A percentile compares a stretch with the other conserved stretches of the same genome.
Conservation (phyloP, 1,140 invertebrate genomes). For the Paraescarpia echinospica region DNA sequence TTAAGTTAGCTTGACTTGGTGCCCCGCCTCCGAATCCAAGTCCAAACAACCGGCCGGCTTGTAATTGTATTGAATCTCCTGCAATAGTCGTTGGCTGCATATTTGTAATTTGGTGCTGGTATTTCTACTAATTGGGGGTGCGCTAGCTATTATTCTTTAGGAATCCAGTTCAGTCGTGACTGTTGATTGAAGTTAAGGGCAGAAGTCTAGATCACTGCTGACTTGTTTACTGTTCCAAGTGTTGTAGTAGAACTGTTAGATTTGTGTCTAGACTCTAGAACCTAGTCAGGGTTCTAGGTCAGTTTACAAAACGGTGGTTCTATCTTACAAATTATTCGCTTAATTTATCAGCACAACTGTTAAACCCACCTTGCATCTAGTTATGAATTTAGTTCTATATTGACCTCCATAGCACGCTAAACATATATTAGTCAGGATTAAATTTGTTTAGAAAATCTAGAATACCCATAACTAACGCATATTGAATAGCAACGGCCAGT, state of each 20-base stretch:
- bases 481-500: not conserved
- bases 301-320: not conserved
- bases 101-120: not conserved
- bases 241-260: not conserved
- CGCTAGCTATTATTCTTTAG: not conserved
- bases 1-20: not conserved
- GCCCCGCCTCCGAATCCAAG: not conserved
- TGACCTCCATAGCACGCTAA: not conserved
- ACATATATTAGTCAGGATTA: not conserved
- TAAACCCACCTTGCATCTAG: not conserved
- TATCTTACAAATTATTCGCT: not conserved
- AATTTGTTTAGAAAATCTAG: not conserved
- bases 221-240: not conserved
- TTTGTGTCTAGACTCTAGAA: not conserved
- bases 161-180: not conserved
- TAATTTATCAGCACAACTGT: not conserved
- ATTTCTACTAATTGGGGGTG: not conserved
- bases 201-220: not conserved
- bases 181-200: not conserved
- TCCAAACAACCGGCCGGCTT: not conserved
- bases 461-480: not conserved
- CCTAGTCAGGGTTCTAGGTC: not conserved
- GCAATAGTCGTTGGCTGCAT: not conserved
- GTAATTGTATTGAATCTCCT: too few relatives aligned
- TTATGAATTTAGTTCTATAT: not conserved